Base-by-base conservation (phyloP, 2,797 vertebrate species). In the Sarcoramphus papa region DNA sequence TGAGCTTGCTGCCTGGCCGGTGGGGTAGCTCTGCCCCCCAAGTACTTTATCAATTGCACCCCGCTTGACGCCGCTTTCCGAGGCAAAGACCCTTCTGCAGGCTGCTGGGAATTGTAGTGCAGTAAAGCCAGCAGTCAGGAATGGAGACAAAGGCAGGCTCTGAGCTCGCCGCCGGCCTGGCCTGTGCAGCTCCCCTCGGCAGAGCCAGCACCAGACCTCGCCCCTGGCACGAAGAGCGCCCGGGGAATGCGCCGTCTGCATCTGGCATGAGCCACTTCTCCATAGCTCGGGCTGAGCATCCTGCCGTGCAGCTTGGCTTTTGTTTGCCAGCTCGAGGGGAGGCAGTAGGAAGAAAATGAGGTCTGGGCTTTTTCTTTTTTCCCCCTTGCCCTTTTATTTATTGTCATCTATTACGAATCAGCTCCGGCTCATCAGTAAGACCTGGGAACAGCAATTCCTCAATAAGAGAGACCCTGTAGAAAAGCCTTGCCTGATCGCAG, bases 71-170 rank as follows among this genome's bases (percentile, higher is more conserved):
- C 68, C 0, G n/a, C 77, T 81, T 75, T 77, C n/a, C 1, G 4
- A 93, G 68, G 93, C 43, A 12, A 35, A 82, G 45, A 8, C 25
- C 21, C 25, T 90, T 64, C 76, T 2, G 37, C 70, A 64, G 93
- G 92, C 88, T 95, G 92, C 90, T 86, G 93, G 96, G 95, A 93
- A 43, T 3, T 90, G 93, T 93, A 92, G 93, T 93, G 65, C 60
- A 14, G 40, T n/a, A 23, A 41, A 78, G 35, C 14, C 5, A 7
- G 56, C 6, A 3, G 70, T 40, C 40, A n/a, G 72, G 43, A 37
- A 53, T 4, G 31, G 68, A 64, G 73, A 72, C 45, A 63, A 75
- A 68, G 64, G 20, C 68, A 56, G 73, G 68, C 31, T 88, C 33
- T 40, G 7, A 3, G 64, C 68, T 69, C 2, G 1, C 47, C 12